Evolutionary conservation across 2,888 invertebrate genomes (phyloP).

Genomic region (Pristionchus japonicus): DNA sequence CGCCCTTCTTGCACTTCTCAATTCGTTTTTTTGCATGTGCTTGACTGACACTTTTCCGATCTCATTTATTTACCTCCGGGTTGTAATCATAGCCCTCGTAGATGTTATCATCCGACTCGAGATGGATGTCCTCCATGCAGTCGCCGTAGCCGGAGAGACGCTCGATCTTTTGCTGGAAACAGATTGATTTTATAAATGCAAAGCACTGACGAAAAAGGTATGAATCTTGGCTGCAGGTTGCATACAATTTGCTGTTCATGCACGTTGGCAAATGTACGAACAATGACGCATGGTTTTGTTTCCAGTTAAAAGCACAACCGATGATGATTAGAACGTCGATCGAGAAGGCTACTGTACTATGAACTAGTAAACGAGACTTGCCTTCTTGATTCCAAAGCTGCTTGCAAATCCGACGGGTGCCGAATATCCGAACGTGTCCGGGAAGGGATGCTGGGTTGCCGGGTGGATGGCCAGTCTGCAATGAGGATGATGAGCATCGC

Average conservation of each 20-base stretch:
- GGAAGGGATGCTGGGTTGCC: conserved; percentile 64
- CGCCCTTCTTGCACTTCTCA: too few relatives aligned
- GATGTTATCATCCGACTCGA: conserved; percentile 52
- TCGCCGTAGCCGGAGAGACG: conserved; percentile 61
- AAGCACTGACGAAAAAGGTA: too few relatives aligned
- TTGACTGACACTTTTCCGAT: neutral
- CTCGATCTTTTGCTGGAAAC: conserved; percentile 61
- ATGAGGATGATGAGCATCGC: too few relatives aligned
- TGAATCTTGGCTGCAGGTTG: too few relatives aligned
- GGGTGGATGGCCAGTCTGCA: conserved; percentile 59
- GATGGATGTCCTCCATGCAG: conserved; percentile 55
- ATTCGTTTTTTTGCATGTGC: too few relatives aligned
- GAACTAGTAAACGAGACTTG: neutral
- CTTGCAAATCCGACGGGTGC: conserved; percentile 66
- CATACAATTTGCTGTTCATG: too few relatives aligned
- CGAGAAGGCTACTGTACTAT: too few relatives aligned
- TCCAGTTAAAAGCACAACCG: too few relatives aligned
- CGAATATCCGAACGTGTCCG: conserved; percentile 66
- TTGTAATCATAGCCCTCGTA: conserved; percentile 63
- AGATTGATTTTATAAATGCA: too few relatives aligned
- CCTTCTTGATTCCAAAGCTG: conserved; percentile 66
- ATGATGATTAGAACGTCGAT: too few relatives aligned
- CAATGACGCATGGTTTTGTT: neutral
- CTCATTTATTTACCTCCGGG: conserved; percentile 53
- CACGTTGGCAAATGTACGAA: neutral